Conservation (phyloP, 2,113 vertebrate species). For the Phaethornis superciliosus region DNA sequence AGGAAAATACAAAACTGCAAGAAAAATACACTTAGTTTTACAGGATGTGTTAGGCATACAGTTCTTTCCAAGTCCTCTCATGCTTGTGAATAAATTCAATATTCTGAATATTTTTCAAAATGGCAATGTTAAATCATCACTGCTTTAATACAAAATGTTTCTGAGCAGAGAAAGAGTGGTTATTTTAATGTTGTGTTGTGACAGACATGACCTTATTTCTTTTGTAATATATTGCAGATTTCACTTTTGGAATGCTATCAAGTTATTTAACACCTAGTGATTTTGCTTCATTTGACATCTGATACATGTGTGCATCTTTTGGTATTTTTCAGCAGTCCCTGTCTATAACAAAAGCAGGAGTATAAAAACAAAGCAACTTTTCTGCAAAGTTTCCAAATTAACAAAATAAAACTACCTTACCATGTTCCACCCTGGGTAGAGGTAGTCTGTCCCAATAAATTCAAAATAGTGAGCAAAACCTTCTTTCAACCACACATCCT, state of each 20-base stretch:
- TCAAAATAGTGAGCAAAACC: constrained; percentile 98
- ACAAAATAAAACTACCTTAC: constrained; percentile 74
- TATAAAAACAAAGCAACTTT: neutral
- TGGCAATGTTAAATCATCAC: neutral
- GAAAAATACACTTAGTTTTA: neutral
- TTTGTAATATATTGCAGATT: constrained; percentile 37
- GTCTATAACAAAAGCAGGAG: neutral
- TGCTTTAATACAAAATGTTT: constrained; percentile 30
- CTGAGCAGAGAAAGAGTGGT: neutral
- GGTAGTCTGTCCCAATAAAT: constrained; percentile 95
- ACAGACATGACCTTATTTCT: constrained; percentile 19
- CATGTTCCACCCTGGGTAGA: constrained; percentile 98
- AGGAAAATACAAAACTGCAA: neutral
- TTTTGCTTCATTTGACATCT: constrained; percentile 43
- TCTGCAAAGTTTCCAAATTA: neutral
- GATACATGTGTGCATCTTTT: constrained; percentile 15
- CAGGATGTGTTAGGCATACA: neutral
- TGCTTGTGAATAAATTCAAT: neutral
- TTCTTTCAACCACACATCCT: constrained; percentile 98
- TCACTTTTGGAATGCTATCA: constrained; percentile 25
- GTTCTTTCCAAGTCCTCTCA: neutral
- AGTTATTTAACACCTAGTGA: constrained; percentile 41
- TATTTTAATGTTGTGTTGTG: constrained; percentile 31
- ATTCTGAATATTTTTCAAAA: neutral
- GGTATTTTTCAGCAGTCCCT: constrained; percentile 7